Percentiles rank a stretch among this genome's conserved stretches.
Evolutionary conservation across 1,140 invertebrate species (phyloP).

Genomic region (Brachionus asplanchnoidis): DNA sequence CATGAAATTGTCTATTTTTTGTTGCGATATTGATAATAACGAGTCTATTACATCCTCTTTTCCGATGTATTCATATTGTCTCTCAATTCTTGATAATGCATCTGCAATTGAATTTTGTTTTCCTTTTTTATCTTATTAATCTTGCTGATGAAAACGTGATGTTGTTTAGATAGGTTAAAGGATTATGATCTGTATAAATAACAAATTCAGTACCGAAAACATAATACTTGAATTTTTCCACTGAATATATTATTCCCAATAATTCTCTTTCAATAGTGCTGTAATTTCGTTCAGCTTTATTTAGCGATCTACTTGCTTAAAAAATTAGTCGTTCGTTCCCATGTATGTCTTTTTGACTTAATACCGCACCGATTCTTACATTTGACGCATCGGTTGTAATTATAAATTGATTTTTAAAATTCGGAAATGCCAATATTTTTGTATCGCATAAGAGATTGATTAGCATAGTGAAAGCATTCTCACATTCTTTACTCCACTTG

Average conservation of each 20-base stretch:
- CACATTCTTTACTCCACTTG: neutral
- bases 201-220: neutral
- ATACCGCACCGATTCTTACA: neutral
- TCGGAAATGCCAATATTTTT: neutral
- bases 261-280: neutral
- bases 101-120: neutral
- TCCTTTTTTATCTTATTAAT: neutral
- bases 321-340: neutral
- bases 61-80: too few species aligned
- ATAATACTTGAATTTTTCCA: neutral
- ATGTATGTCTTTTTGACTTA: neutral
- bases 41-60: too few species aligned
- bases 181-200: neutral
- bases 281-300: too few species aligned
- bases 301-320: neutral
- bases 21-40: too few species aligned
- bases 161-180: neutral
- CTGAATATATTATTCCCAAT: neutral
- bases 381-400: conserved; percentile 16
- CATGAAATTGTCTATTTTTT: too few species aligned
- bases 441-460: neutral
- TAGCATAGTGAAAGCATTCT: too few species aligned
- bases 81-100: neutral
- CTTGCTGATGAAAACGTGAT: neutral
- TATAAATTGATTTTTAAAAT: neutral